Base-by-base conservation (phyloP, 1,140 invertebrate genomes). In the Diabrotica undecimpunctata region DNA sequence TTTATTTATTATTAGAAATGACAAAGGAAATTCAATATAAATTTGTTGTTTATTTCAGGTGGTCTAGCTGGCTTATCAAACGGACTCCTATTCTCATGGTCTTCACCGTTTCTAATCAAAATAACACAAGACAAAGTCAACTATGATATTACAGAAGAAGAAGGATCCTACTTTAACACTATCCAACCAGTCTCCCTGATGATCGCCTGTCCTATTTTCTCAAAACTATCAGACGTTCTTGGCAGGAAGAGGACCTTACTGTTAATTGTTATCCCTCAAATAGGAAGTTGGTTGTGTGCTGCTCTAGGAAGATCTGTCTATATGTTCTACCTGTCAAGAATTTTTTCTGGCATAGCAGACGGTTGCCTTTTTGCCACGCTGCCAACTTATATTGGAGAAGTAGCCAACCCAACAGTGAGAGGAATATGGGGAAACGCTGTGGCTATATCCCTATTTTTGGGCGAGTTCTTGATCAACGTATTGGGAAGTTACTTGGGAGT, bases 311-410 rank as follows among this genome's bases (percentile, higher is more conserved):
- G 54, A 61, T 61, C 62, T 13, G 58, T 69, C 9, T 65, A 58
- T 25, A 13, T 70, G 14, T 66, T 72, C n/a, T 74, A 69, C 58
- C 56, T 74, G 0, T 66, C 65, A 8, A 64, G 72, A 57, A 63
- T 74, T 54, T 60, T 72, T 11, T 41, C 63, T 35, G 77, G 77
- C 11, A 53, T 76, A 2, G 73, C 61, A 10, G 73, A 77, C 57
- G 73, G 66, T 7, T 68, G 69, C 41, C 60, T 72, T 37, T 76
- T 76, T 54, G 61, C 70, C 5, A 64, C 69, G 5, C 54, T 76
- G 11, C 85, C 86, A 0, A 83, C 88, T 73, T 88, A 85, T 71
- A 78, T 89, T 38, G 83, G 85, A 64, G 86, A 88, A 80, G 81
- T 90, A 50, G 81, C 88, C 39, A 83, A 87, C 61, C 78, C 85